Evolutionary conservation across 2,113 vertebrate genomes (phyloP).

Genomic region (Scomber scombrus): DNA sequence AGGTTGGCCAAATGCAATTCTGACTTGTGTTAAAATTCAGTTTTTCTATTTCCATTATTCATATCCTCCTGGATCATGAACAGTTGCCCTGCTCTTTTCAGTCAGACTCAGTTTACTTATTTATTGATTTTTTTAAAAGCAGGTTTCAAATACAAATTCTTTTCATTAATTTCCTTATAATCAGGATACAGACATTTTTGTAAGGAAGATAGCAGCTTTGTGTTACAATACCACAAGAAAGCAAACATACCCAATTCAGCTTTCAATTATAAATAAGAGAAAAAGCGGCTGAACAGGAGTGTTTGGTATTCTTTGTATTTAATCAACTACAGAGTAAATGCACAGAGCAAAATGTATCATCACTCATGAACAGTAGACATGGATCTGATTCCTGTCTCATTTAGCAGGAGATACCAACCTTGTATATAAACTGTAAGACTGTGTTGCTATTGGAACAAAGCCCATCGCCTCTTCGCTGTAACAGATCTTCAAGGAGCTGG

Average conservation of each 20-base stretch:
- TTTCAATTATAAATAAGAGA: too few relatives aligned
- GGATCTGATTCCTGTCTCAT: constrained; percentile 8
- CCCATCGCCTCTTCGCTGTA: constrained; percentile 57
- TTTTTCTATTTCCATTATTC: too few relatives aligned
- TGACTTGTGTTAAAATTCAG: too few relatives aligned
- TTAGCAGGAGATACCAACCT: constrained; percentile 43
- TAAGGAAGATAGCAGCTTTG: background rate
- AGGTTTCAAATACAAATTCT: too few relatives aligned
- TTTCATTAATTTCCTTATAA: too few relatives aligned
- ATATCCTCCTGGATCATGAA: too few relatives aligned
- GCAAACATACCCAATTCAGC: background rate
- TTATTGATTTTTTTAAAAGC: too few relatives aligned
- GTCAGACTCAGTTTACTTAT: too few relatives aligned
- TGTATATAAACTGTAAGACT: constrained; percentile 61
- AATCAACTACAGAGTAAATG: too few relatives aligned
- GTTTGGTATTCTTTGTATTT: too few relatives aligned
- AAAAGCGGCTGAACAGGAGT: background rate
- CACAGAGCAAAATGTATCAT: background rate
- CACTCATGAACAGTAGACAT: constrained; percentile 12
- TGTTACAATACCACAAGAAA: background rate
- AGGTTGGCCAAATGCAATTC: too few relatives aligned
- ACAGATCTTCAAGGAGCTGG: constrained; percentile 55
- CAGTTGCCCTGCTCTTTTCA: too few relatives aligned
- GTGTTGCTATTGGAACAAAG: constrained; percentile 61
- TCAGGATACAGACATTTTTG: background rate